Conservation (phyloP, 2,113 vertebrate genomes). For the Echinops telfairi region DNA sequence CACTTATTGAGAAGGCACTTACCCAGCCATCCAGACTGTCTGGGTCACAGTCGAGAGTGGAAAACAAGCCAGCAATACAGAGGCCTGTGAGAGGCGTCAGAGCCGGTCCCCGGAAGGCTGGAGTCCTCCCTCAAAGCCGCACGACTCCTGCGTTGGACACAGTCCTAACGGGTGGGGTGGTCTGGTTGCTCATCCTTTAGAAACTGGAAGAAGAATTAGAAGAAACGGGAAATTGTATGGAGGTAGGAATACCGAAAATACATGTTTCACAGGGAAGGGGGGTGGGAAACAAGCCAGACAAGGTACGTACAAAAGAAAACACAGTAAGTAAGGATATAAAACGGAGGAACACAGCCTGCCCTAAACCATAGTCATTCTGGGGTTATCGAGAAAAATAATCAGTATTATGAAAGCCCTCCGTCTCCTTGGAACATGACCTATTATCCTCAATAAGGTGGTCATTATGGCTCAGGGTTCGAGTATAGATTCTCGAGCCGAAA, state of each 20-base stretch:
- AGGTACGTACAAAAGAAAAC: neutral
- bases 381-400: neutral
- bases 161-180: neutral
- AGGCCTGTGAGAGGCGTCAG: neutral
- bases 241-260: neutral
- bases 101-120: slow-evolving; percentile 4
- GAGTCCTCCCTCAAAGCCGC: slow-evolving; percentile 16
- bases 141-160: neutral
- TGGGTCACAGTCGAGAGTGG: slow-evolving; percentile 1
- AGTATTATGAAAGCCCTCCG: neutral
- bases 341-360: neutral
- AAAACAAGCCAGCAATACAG: slow-evolving; percentile 48
- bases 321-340: neutral
- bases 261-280: neutral
- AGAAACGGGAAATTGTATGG: slow-evolving; percentile 40
- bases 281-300: slow-evolving; percentile 17
- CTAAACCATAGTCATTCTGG: neutral
- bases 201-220: slow-evolving; percentile 53
- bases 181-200: neutral
- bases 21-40: slow-evolving; percentile 35
- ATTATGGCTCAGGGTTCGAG: neutral
- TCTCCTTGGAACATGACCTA: neutral
- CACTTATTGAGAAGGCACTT: slow-evolving; percentile 49
- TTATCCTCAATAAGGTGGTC: neutral
- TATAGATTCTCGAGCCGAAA: slow-evolving; percentile 17